Percentiles rank a stretch among this genome's conserved stretches.
Conservation (phyloP, 2,888 invertebrate species). For the Cheilosia impressa region DNA sequence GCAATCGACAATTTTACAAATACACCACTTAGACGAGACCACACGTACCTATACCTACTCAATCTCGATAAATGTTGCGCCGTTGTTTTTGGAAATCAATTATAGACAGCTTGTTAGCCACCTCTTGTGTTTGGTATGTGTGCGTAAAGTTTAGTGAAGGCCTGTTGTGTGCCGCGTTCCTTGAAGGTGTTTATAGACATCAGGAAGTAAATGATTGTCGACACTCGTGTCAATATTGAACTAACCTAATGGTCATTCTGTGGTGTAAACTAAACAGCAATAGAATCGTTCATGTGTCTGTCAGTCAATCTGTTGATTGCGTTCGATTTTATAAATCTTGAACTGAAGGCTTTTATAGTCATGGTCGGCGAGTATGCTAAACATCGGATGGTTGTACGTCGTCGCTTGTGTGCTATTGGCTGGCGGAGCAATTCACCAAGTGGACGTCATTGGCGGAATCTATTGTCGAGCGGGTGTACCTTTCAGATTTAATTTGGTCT, state of each 20-base stretch:
- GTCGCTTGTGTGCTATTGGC: too few relatives aligned
- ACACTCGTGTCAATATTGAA: background rate
- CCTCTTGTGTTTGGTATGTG: background rate
- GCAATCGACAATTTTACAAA: constrained; percentile 18
- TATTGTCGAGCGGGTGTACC: too few relatives aligned
- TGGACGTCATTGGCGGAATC: too few relatives aligned
- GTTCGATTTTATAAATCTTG: background rate
- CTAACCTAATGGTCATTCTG: background rate
- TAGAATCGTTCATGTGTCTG: background rate
- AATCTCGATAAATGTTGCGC: constrained; percentile 1
- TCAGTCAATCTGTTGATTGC: background rate
- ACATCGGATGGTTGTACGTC: too few relatives aligned
- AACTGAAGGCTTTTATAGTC: too few relatives aligned
- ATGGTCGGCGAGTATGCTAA: too few relatives aligned
- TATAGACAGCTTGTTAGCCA: constrained; percentile 4
- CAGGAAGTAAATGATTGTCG: constrained; percentile 7
- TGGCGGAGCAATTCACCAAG: too few relatives aligned
- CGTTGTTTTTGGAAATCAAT: background rate
- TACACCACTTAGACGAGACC: background rate
- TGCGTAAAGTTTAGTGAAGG: background rate
- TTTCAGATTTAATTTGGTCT: too few relatives aligned
- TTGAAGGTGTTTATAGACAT: background rate
- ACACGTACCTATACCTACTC: background rate
- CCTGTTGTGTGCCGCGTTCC: background rate
- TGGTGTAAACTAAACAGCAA: background rate